phyloP scores from a whole-genome alignment of 2,113 vertebrate species.

The Hyla sarda region DNA sequence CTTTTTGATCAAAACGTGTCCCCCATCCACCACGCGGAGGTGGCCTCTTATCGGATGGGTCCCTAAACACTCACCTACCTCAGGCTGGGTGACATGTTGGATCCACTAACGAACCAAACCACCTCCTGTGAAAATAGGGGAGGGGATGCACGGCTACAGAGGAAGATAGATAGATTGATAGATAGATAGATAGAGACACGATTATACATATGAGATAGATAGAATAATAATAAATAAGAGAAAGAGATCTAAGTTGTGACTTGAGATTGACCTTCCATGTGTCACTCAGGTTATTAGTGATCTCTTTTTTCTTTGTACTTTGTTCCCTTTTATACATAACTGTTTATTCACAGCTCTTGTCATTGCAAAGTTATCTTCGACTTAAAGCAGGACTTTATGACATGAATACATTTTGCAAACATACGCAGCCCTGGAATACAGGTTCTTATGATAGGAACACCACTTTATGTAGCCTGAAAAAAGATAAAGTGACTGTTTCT shows the following conservation, averaged over 20 bases:
- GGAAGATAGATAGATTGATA: conserved; percentile 6
- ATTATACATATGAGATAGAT: too few species aligned
- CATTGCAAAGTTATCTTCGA: background rate
- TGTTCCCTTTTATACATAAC: background rate
- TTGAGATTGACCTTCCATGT: background rate
- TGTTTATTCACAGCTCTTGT: background rate
- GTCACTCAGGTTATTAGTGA: background rate
- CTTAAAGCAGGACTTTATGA: background rate
- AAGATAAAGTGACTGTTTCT: background rate
- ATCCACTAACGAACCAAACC: too few species aligned
- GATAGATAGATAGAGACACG: background rate
- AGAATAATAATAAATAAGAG: background rate
- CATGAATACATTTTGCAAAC: background rate
- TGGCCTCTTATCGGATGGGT: too few species aligned
- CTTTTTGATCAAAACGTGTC: too few species aligned
- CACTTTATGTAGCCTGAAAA: conserved; percentile 9
- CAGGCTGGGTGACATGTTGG: too few species aligned
- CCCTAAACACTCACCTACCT: too few species aligned
- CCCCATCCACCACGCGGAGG: too few species aligned
- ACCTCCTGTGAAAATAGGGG: too few species aligned
- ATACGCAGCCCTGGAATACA: background rate
- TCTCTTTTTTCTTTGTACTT: background rate
- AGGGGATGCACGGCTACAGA: too few species aligned
- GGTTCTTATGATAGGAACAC: background rate
- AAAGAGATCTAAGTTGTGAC: background rate